Evolutionary conservation across 2,888 invertebrate genomes (phyloP).

Genomic region (Watsonalla cultraria): DNA sequence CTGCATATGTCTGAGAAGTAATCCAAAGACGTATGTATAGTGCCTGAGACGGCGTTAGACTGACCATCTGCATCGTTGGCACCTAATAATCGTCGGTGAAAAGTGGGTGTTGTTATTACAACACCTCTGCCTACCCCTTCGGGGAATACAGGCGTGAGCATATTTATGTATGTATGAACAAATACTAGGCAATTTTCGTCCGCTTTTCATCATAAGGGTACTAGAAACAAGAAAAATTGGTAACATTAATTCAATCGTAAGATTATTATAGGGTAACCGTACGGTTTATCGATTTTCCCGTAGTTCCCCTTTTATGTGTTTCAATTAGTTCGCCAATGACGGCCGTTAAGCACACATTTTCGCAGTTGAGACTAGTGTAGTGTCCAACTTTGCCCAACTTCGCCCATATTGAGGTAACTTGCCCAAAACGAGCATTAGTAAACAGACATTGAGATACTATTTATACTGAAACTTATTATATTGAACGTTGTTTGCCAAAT

Average conservation of each 20-base stretch:
- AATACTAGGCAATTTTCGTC: too few relatives aligned
- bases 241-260: background rate
- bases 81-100: too few relatives aligned
- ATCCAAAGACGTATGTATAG: too few relatives aligned
- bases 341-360: conserved; percentile 24
- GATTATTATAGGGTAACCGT: background rate
- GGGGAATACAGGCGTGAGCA: too few relatives aligned
- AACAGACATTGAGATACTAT: conserved; percentile 12
- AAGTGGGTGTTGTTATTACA: too few relatives aligned
- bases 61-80: too few relatives aligned
- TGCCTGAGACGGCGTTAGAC: too few relatives aligned
- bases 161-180: too few relatives aligned
- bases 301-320: conserved; percentile 8
- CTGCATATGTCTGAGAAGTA: too few relatives aligned
- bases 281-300: background rate
- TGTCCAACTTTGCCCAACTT: conserved; percentile 24
- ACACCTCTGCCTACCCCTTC: too few relatives aligned
- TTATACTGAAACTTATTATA: conserved; percentile 18
- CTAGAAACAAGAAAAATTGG: too few relatives aligned
- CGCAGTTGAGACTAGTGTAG: conserved; percentile 14
- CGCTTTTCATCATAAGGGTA: too few relatives aligned
- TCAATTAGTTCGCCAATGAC: conserved; percentile 22
- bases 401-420: conserved; percentile 29
- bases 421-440: conserved; percentile 19
- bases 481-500: conserved; percentile 8